Percentiles rank a stretch among this genome's conserved stretches.
Conservation (phyloP, 1,140 invertebrate species). For the Drosophila nigromelanica region DNA sequence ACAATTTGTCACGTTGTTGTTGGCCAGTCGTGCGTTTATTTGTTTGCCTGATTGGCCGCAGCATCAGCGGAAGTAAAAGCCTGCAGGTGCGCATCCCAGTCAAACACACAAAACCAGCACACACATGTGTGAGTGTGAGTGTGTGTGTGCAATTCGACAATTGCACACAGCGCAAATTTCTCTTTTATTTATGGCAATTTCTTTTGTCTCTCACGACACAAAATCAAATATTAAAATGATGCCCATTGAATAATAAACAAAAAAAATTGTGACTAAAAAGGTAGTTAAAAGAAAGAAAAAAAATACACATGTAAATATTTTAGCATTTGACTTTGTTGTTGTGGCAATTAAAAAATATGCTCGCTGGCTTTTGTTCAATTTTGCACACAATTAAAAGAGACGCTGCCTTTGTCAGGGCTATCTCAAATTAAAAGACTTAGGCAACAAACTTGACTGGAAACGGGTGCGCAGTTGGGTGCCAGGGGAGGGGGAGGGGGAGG, state of each 20-base stretch:
- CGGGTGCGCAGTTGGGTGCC: too few species aligned
- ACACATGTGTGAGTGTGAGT: background rate
- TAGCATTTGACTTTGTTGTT: constrained; percentile 16
- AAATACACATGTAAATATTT: constrained; percentile 12
- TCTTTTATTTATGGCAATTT: constrained; percentile 76
- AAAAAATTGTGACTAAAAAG: constrained; percentile 19
- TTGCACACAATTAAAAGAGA: constrained; percentile 26
- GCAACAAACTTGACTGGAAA: constrained; percentile 15
- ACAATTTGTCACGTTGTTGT: constrained; percentile 74
- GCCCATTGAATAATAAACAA: constrained; percentile 52
- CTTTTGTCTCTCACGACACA: constrained; percentile 61
- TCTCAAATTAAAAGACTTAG: constrained; percentile 37
- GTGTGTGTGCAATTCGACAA: constrained; percentile 35
- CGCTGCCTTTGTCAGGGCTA: constrained; percentile 6
- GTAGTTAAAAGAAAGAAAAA: constrained; percentile 3
- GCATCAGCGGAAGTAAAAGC: constrained; percentile 67
- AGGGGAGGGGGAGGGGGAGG: too few species aligned
- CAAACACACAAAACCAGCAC: constrained; percentile 21
- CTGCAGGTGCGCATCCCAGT: constrained; percentile 59
- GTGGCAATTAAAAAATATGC: constrained; percentile 57
- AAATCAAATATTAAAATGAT: constrained; percentile 73
- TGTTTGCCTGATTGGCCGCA: constrained; percentile 53
- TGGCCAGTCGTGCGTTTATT: constrained; percentile 66
- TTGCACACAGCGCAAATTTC: constrained; percentile 58
- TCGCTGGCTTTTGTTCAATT: constrained; percentile 21